These are phyloP conservation scores for Nansenia antarctica DNA, from an alignment of 2,113 vertebrate species.

Conservation along the genomic window DNA sequence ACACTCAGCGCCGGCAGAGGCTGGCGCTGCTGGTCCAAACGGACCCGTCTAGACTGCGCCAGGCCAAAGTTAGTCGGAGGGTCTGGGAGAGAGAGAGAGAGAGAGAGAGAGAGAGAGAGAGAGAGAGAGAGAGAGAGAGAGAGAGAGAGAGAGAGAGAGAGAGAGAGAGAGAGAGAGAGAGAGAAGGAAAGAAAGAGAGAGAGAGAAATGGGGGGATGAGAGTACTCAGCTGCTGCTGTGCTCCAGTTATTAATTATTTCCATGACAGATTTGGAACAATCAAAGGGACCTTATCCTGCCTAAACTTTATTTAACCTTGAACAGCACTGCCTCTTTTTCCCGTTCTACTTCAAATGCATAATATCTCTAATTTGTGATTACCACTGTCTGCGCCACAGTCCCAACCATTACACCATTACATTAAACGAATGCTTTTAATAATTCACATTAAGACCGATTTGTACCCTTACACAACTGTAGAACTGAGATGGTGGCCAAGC, in stretches of 20 bases:
- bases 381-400: background rate
- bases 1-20: conserved; percentile 41
- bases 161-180: conserved; percentile 11
- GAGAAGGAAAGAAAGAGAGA: background rate
- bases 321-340: background rate
- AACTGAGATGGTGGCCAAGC: background rate
- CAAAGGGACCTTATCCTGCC: conserved; percentile 29
- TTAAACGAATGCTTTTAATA: background rate
- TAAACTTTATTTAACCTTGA: background rate
- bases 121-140: conserved; percentile 7
- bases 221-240: conserved; percentile 45
- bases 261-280: conserved; percentile 58
- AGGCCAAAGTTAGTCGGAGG: conserved; percentile 78
- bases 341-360: background rate
- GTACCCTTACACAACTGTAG: background rate
- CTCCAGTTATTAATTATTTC: conserved; percentile 54
- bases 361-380: background rate
- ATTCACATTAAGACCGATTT: background rate
- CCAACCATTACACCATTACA: too few species aligned
- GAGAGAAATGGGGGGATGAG: background rate
- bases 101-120: conserved; percentile 13
- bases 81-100: conserved; percentile 53
- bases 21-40: conserved; percentile 34
- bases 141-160: background rate
- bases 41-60: conserved; percentile 49